Percentiles rank a stretch among this genome's conserved stretches.
Evolutionary conservation across 2,113 vertebrate genomes (phyloP).

Genomic region (Trichomycterus rosablanca): DNA sequence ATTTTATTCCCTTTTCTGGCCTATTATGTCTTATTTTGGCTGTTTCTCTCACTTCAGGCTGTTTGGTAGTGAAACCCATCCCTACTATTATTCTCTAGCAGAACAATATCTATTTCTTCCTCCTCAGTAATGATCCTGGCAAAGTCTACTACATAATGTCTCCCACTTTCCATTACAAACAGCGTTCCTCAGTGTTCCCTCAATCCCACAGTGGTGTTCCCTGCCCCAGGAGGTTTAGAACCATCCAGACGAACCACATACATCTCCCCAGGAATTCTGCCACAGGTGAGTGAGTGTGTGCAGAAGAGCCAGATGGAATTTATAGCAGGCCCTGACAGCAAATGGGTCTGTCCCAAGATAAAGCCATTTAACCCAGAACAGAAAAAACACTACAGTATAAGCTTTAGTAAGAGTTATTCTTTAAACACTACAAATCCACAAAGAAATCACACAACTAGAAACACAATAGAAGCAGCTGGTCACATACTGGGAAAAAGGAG

Average conservation of each 20-base stretch:
- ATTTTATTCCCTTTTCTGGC: no score
- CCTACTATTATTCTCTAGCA: no score
- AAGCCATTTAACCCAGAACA: conserved; percentile 52
- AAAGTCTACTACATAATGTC: no score
- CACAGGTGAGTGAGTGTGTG: conserved; percentile 48
- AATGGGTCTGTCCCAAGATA: conserved; percentile 54
- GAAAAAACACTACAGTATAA: conserved; percentile 49
- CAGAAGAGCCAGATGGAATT: conserved; percentile 16
- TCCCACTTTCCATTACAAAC: not conserved
- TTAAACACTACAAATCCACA: conserved; percentile 36
- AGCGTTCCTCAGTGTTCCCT: no score
- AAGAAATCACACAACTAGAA: conserved; percentile 14
- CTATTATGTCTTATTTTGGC: no score
- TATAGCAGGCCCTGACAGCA: conserved; percentile 49
- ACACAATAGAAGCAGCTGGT: conserved; percentile 36
- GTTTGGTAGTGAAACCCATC: no score
- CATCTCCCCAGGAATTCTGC: conserved; percentile 47
- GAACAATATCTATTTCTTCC: no score
- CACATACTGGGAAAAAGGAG: conserved; percentile 33
- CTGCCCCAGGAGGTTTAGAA: conserved; percentile 45
- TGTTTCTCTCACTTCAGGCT: no score
- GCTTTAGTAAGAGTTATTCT: conserved; percentile 44
- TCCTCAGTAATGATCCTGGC: no score
- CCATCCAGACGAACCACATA: conserved; percentile 41
- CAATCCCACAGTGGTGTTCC: conserved; percentile 3